Evolutionary conservation across 2,888 invertebrate genomes (phyloP), one percentile per base, ranked within the genome.

Genomic region (Drosophila lacicola): DNA sequence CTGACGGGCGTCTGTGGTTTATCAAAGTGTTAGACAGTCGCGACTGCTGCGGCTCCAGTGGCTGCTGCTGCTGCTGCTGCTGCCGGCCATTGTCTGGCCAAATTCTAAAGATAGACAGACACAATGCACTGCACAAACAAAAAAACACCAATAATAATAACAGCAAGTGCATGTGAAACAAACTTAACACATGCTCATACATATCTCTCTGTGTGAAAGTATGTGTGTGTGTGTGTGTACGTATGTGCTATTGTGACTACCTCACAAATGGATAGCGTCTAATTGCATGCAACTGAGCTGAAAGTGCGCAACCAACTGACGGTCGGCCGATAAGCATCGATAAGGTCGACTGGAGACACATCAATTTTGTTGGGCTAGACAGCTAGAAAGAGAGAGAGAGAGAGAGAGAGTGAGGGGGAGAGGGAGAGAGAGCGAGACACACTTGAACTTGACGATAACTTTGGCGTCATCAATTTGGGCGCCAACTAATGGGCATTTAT

Each of bases 111-210:
- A 65, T 57, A 70, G 74, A 71, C 66, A 65, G 49, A 65, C 53
- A 71, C 62, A 80, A 62, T 42, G 74, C 64, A 45, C 50, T 54
- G 51, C 58, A 61, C 86, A 85, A 82, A 65, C 67, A 74, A 57
- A 21, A 19, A 25, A 57, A 46, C 65, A 70, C 39, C 39, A 56
- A n/a, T 17, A 49, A 37, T 49, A 82, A 62, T 46, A 54, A 61
- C 61, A 82, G 63, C 86, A 88, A 81, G 85, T 88, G 80, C 80
- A 78, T 82, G 82, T 74, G 88, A 87, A 81, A 69, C 63, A 81
- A 84, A 87, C 68, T 68, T 51, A 53, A 60, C 58, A 65, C 53
- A 54, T 45, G 36, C 44, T 9, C 36, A 44, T 25, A 25, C 2
- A 17, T 47, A n/a, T 37, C n/a, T 29, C 9, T 55, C 11, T 21